phyloP scores from a whole-genome alignment of 2,888 invertebrate species.

The Pandemis cinnamomeana region DNA sequence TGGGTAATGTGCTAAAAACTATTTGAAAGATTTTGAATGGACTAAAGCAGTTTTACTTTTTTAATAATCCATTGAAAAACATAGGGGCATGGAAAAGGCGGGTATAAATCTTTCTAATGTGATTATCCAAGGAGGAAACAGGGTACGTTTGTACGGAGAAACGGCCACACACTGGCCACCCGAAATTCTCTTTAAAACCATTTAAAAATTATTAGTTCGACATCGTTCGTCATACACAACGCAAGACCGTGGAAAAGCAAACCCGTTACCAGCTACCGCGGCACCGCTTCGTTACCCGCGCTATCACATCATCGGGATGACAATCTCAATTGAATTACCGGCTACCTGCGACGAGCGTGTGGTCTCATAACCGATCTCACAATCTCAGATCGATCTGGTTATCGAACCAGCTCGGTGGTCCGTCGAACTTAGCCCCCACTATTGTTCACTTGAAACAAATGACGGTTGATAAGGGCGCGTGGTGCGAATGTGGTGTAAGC shows the following conservation, averaged over 20 bases:
- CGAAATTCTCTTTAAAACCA: no score
- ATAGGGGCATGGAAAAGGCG: no score
- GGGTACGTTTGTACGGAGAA: no score
- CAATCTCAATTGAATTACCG: slow-evolving; percentile 83
- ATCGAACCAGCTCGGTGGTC: slow-evolving; percentile 77
- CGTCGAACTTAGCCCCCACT: slow-evolving; percentile 76
- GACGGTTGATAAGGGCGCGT: slow-evolving; percentile 76
- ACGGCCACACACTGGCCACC: no score
- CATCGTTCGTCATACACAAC: slow-evolving; percentile 15
- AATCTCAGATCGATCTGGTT: slow-evolving; percentile 79
- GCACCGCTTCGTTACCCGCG: slow-evolving; percentile 77
- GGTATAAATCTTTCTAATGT: no score
- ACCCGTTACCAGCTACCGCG: slow-evolving; percentile 75
- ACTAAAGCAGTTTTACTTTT: no score
- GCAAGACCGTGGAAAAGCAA: slow-evolving; percentile 52
- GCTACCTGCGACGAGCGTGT: slow-evolving; percentile 82
- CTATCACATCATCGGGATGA: slow-evolving; percentile 81
- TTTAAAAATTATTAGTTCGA: background rate
- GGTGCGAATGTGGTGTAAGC: slow-evolving; percentile 62
- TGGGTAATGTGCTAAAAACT: no score
- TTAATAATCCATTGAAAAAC: no score
- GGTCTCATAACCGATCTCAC: slow-evolving; percentile 77
- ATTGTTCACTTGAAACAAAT: slow-evolving; percentile 79
- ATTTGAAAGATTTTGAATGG: no score
- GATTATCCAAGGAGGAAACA: no score